Evolutionary conservation across 2,113 vertebrate species (phyloP).

Genomic region (Scytalopus superciliaris): DNA sequence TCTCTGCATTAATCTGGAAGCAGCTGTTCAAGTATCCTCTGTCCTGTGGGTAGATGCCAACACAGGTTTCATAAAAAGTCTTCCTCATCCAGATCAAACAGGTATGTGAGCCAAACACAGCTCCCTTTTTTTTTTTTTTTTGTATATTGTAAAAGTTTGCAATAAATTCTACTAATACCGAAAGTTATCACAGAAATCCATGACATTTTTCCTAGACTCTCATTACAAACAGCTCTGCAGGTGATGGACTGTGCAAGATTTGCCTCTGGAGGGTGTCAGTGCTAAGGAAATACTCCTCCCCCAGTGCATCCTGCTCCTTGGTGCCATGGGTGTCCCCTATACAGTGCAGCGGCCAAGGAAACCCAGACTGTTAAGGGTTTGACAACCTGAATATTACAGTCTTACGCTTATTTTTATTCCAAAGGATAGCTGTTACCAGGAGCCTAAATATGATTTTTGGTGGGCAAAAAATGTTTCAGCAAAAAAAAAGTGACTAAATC

Average conservation of each 20-base stretch:
- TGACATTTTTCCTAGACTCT: background rate
- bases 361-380: background rate
- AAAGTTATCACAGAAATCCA: background rate
- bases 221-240: background rate
- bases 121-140: background rate
- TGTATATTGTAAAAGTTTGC: background rate
- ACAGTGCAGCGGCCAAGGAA: background rate
- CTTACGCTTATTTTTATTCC: background rate
- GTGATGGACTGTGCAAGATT: background rate
- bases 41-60: background rate
- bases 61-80: background rate
- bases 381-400: background rate
- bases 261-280: background rate
- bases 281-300: background rate
- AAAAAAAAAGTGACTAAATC: background rate
- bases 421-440: background rate
- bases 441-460: background rate
- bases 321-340: background rate
- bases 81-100: background rate
- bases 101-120: background rate
- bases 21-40: background rate
- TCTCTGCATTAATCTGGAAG: background rate
- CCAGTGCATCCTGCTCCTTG: background rate
- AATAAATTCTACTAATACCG: background rate
- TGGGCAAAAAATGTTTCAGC: background rate